These are phyloP conservation scores for Lathronympha strigana DNA, from an alignment of 2,888 invertebrate species.

Conservation along the genomic window DNA sequence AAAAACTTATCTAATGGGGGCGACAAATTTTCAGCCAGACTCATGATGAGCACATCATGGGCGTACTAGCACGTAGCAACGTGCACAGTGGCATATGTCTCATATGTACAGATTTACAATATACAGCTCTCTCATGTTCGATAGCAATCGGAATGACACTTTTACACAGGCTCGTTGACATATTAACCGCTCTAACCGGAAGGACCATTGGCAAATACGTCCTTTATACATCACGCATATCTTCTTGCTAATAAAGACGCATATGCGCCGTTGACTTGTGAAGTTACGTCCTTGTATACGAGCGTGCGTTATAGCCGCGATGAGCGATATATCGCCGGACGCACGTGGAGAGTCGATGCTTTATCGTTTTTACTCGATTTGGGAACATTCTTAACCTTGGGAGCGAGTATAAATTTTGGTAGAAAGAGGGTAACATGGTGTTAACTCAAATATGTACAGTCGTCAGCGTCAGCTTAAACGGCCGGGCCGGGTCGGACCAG, in stretches of 20 bases:
- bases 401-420: conserved; percentile 3
- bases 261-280: not conserved
- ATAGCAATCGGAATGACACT: not conserved
- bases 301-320: conserved; percentile 11
- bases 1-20: too few relatives aligned
- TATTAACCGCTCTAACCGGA: conserved; percentile 4
- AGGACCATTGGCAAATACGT: conserved; percentile 9
- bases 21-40: too few relatives aligned
- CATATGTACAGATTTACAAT: not conserved
- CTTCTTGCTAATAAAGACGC: conserved; percentile 7
- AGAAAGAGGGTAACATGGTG: not conserved
- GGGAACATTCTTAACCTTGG: conserved; percentile 25
- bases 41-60: too few relatives aligned
- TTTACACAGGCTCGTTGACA: conserved; percentile 3
- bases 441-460: not conserved
- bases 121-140: not conserved
- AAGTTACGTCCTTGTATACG: not conserved
- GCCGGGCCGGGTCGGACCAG: too few relatives aligned
- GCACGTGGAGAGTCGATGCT: conserved; percentile 14
- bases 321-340: conserved; percentile 24
- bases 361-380: conserved; percentile 7
- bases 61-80: not conserved
- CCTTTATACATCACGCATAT: not conserved
- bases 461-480: too few relatives aligned
- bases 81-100: not conserved